Base-by-base conservation (phyloP, 2,888 invertebrate genomes). In the Cheilosia vulpina region DNA sequence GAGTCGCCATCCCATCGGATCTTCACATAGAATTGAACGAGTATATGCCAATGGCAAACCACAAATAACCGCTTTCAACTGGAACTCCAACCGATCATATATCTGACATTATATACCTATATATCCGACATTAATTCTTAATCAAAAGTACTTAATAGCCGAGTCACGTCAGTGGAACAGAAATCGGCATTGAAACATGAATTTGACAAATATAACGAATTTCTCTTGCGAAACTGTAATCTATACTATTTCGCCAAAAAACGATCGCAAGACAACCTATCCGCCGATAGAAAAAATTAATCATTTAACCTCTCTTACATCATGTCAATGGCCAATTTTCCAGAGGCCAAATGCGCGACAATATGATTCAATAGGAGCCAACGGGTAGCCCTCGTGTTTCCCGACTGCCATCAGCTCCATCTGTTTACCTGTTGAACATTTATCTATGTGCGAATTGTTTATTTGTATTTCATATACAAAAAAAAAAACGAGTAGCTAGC, bases 121-220 rank as follows among this genome's bases (percentile, higher is more conserved):
- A 21, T 19, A 55, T 45, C 45, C 55, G 31, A 69, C 45, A 69
- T 34, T 47, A 69, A 45, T 45, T 69, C 34, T 69, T 57, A n/a
- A 45, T 69, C 45, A 57, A 57, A 69, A 69, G 15, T 69, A 43
- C 34, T 57, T 57, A 34, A 57, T 47, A 69, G 21, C 13, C n/a
- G 34, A 47, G 69, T 57, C 69, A 57, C 69, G 57, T 69, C 57
- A 69, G n/a, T 34, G 45, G 15, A 34, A 21, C 5, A 34, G 17
- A 19, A 53, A 66, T 53, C 15, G 52, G 9, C 52, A 50, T 38
- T 65, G 38, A 65, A 47, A 47, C 63, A 65, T 47, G n/a, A 13
- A n/a, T 31, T 50, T 21, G 15, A 13, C 21, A 34, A 52, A 38
- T 24, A 21, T 4, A 19, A 21, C 65, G n/a, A 52, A 50, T 50